Base-by-base conservation (phyloP, 2,888 invertebrate species). In the Heliconius ethilla region DNA sequence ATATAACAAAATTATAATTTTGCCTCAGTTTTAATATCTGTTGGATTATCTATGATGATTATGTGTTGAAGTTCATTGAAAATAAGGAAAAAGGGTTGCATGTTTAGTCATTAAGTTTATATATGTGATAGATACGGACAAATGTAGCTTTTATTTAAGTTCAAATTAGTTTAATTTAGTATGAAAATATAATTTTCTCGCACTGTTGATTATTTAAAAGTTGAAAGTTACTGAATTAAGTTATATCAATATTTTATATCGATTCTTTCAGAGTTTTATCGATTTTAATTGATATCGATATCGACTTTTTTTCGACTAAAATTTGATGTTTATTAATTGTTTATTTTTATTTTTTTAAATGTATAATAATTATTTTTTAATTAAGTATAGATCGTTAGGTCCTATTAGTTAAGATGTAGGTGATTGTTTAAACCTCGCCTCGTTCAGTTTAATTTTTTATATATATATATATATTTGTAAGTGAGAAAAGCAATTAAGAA, bases 111-210 rank as follows among this genome's bases (percentile, higher is more conserved):
- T 13, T 59, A 59, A n/a, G 59, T 15, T n/a, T 72, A 72, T 72
- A 59, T 33, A 59, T 72, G 72, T 72, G 72, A 72, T 72, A 72
- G 33, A 25, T 72, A 72, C 72, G 72, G 72, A 72, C 72, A 72
- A 72, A 59, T 25, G 33, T 25, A 72, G 72, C 37, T 33, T 72
- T 59, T 72, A 72, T 59, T 33, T 76, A 70, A 70, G 76, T 76
- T 69, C 70, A 76, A 70, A 76, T 76, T 70, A 76, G 70, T 62
- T 72, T 13, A n/a, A 15, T 72, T 51, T 69, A 70, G 13, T 76
- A 70, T 37, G 70, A 62, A 70, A 63, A 76, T 70, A n/a, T 70
- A 25, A 70, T 75, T 69, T 69, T 75, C 75, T 22, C 51, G 25
- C 13, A 18, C 29, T 18, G 5, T 59, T 72, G 22, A 29, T 18